Percentiles rank a stretch among this genome's conserved stretches.
Evolutionary conservation across 2,113 vertebrate species (phyloP).

Genomic region (Callopanchax toddi): DNA sequence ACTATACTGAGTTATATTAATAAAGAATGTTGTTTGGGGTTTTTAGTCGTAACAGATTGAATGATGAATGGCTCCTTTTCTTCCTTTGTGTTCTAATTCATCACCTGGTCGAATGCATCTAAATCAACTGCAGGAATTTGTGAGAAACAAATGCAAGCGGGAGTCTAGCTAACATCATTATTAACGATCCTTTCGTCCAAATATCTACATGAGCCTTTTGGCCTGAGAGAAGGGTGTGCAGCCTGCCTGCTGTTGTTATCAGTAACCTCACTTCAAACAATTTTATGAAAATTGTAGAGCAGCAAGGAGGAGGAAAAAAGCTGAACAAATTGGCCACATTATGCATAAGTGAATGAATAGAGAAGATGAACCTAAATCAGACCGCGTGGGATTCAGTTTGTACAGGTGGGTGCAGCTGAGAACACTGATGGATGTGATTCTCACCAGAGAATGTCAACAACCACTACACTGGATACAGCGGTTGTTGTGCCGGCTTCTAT

Average conservation of each 20-base stretch:
- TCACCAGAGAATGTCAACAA: conserved; percentile 11
- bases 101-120: not conserved
- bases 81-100: not conserved
- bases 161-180: not conserved
- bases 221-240: not conserved
- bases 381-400: not conserved
- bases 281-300: not conserved
- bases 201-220: not conserved
- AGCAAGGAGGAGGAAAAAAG: not conserved
- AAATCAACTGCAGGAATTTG: not conserved
- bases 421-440: not conserved
- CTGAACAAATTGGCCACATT: not conserved
- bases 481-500: too few species aligned
- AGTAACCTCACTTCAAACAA: not conserved
- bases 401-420: not conserved
- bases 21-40: too few species aligned
- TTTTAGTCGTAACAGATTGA: not conserved
- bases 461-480: not conserved
- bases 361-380: not conserved
- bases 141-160: not conserved
- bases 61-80: not conserved
- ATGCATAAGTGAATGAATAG: conserved; percentile 1
- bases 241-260: not conserved
- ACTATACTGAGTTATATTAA: too few species aligned
- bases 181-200: not conserved